These are phyloP conservation scores for Mercenaria mercenaria DNA, from an alignment of 1,140 invertebrate species.

Conservation along the genomic window DNA sequence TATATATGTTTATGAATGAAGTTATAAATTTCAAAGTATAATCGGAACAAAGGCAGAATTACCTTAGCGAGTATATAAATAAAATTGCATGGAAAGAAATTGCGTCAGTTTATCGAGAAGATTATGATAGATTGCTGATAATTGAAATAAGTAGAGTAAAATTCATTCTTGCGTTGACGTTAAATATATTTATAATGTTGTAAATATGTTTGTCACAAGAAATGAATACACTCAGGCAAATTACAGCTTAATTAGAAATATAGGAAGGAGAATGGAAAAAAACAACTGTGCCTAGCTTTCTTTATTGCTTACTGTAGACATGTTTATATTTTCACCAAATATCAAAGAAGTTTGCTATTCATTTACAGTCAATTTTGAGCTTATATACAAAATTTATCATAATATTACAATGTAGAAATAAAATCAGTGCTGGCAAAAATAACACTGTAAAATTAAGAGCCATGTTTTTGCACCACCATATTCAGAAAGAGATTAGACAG, in stretches of 20 bases:
- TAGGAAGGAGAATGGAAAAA: too few species aligned
- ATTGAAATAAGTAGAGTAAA: neutral
- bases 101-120: neutral
- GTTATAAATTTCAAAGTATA: neutral
- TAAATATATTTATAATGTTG: conserved; percentile 44
- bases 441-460: too few species aligned
- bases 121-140: conserved; percentile 6
- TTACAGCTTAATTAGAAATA: neutral
- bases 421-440: too few species aligned
- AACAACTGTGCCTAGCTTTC: too few species aligned
- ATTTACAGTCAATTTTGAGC: too few species aligned
- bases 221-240: neutral
- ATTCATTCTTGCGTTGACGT: conserved; percentile 1
- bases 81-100: conserved; percentile 2
- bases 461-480: too few species aligned
- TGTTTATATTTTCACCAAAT: too few species aligned
- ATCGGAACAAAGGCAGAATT: neutral
- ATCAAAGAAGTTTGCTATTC: too few species aligned
- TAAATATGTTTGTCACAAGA: conserved; percentile 18
- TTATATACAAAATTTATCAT: too few species aligned
- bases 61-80: conserved; percentile 34
- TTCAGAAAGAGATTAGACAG: too few species aligned
- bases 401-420: too few species aligned
- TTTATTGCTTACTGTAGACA: too few species aligned
- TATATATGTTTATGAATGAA: conserved; percentile 3